Base-by-base conservation (phyloP, 2,888 invertebrate genomes). In the Plebejus argus region DNA sequence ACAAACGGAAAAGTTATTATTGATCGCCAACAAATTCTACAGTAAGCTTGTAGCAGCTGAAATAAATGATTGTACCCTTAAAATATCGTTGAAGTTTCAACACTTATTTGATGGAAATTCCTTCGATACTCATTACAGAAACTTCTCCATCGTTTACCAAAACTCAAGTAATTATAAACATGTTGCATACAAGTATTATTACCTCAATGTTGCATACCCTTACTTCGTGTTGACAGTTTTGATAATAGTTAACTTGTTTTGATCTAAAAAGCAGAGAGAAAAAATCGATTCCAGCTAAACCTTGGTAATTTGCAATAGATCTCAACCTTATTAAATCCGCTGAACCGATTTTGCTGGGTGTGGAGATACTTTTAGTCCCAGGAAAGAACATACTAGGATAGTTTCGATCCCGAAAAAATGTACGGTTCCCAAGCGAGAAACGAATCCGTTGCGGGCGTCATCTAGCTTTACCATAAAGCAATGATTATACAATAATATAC, bases 61-160 rank as follows among this genome's bases (percentile, higher is more conserved):
- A 72, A 72, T 72, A 72, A 72, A 72, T 72, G 45, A 72, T 72
- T 23, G 74, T 74, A 82, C 88, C 84, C 83, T 85, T 88, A 86
- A 91, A 89, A 90, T 90, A 90, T 90, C 84, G 86, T 84, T 82
- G 81, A 90, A 91, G 88, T 91, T 90, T 71, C 83, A 83, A 84
- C 87, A 87, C 87, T 88, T 86, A 87, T 88, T 89, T 88, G 88
- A 88, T 88, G 86, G 86, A 84, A 80, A 85, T 84, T 85, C 88
- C 88, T 86, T 82, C 87, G 85, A 86, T 82, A 86, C 87, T 84
- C 77, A 71, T 71, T 77, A 72, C 5, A 15, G 39, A 49, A 74
- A 74, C 74, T 53, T 53, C 18, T 72, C 45, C n/a, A 74, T 49
- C 15, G 49, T 74, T 53, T 6, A 7, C 10, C 39, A 4, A 12